These are phyloP conservation scores for Tylochromis polylepis DNA, from an alignment of 2,113 vertebrate species.

Conservation along the genomic window DNA sequence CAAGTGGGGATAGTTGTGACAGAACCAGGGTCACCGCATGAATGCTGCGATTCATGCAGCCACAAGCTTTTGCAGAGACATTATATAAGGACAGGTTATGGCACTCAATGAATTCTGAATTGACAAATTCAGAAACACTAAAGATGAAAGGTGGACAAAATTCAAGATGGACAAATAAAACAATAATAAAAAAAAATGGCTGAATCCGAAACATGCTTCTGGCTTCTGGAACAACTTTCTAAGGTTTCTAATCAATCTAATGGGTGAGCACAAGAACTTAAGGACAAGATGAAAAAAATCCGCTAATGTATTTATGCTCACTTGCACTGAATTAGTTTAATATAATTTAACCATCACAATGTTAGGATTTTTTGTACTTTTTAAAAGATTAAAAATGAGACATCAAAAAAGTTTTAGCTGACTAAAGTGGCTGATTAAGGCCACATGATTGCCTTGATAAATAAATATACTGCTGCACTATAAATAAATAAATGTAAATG, in stretches of 20 bases:
- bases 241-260: background rate
- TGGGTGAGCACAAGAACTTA: background rate
- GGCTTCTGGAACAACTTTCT: background rate
- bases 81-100: background rate
- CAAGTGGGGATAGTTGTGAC: background rate
- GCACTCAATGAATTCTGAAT: background rate
- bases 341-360: background rate
- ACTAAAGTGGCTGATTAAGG: background rate
- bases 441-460: background rate
- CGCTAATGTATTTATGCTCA: background rate
- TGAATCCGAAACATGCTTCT: background rate
- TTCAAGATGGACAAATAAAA: background rate
- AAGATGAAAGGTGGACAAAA: background rate
- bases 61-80: background rate
- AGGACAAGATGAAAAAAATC: background rate
- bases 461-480: rapidly evolving
- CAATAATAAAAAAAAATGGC: background rate
- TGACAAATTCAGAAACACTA: background rate
- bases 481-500: background rate
- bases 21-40: rapidly evolving
- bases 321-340: background rate
- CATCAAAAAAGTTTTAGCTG: background rate
- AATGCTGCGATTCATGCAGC: background rate
- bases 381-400: background rate
- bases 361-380: background rate